These are phyloP conservation scores for Myocastor coypus DNA, from an alignment of 2,113 vertebrate genomes.

Conservation along the genomic window DNA sequence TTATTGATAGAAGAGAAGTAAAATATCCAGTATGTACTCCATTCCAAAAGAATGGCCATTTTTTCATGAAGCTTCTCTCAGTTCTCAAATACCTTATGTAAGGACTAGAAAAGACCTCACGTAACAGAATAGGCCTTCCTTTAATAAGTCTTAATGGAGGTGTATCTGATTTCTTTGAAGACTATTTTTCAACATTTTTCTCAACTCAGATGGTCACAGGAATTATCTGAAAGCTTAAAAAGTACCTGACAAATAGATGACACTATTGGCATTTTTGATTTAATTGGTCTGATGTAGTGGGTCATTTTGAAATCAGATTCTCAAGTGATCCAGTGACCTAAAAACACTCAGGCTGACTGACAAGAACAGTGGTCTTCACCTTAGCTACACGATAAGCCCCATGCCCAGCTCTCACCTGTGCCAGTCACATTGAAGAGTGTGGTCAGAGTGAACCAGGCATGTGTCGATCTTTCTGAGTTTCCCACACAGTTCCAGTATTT, in stretches of 20 bases:
- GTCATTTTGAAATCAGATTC: background rate
- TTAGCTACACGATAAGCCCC: background rate
- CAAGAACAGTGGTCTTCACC: background rate
- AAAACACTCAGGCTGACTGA: background rate
- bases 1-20: background rate
- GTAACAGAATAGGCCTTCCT: background rate
- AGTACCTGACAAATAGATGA: background rate
- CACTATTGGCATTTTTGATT: background rate
- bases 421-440: background rate
- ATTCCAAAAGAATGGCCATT: background rate
- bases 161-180: slow-evolving; percentile 16
- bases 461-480: background rate
- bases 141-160: background rate
- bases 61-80: background rate
- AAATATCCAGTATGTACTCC: background rate
- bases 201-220: background rate
- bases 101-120: background rate
- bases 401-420: background rate
- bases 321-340: background rate
- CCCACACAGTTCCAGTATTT: background rate
- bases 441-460: background rate
- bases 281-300: background rate
- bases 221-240: slow-evolving; percentile 26
- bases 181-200: background rate
- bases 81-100: background rate